These are phyloP conservation scores for Helostoma temminkii DNA, from an alignment of 2,797 vertebrate species.

Conservation along the genomic window DNA sequence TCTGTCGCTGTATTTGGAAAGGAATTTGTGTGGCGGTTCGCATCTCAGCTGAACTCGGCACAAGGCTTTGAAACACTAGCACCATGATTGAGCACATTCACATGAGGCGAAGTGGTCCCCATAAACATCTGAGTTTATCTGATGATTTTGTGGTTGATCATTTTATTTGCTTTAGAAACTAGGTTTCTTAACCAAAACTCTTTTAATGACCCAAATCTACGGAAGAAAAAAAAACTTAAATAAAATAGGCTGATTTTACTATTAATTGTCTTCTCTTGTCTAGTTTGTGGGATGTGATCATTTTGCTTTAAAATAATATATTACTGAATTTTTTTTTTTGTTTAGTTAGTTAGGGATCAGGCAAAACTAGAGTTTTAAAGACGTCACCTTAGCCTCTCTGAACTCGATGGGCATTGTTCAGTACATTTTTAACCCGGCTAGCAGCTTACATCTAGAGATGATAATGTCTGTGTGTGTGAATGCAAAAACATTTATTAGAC, in stretches of 20 bases:
- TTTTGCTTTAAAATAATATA: too few relatives aligned
- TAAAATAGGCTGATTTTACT: background rate
- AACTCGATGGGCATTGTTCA: too few relatives aligned
- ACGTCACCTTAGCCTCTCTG: too few relatives aligned
- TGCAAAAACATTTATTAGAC: too few relatives aligned
- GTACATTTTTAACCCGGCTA: too few relatives aligned
- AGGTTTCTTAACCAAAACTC: background rate
- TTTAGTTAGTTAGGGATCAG: too few relatives aligned
- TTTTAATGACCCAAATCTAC: background rate
- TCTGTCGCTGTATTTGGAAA: conserved; percentile 86
- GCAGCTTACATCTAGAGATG: too few relatives aligned
- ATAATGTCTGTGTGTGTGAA: too few relatives aligned
- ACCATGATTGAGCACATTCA: conserved; percentile 81
- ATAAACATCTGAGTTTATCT: conserved; percentile 17
- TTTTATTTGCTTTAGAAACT: background rate
- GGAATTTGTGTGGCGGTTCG: conserved; percentile 80
- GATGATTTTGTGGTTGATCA: background rate
- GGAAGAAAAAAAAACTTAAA: background rate
- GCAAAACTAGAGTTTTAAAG: too few relatives aligned
- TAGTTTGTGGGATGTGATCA: too few relatives aligned
- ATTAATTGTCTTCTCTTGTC: too few relatives aligned
- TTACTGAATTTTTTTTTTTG: too few relatives aligned
- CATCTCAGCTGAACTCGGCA: conserved; percentile 79
- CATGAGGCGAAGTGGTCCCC: background rate
- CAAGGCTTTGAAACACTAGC: conserved; percentile 64